Evolutionary conservation across 2,888 invertebrate species (phyloP), one percentile per base, ranked within the genome.

Genomic region (Nudaria mundana): DNA sequence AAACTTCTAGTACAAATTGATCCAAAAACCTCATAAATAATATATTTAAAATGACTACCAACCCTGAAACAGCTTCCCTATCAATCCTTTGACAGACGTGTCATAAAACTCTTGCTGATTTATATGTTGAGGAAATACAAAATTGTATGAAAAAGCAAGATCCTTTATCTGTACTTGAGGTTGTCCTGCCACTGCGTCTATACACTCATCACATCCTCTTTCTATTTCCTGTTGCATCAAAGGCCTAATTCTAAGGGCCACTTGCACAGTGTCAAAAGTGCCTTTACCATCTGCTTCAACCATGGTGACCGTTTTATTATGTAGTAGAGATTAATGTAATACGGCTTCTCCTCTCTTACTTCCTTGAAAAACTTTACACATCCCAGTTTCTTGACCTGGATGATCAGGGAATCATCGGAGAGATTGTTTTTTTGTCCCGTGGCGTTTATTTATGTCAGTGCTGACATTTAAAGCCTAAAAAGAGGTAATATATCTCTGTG

Each of bases 181-280:
- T 40, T 91, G 86, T 0, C 91, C 91, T 0, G 90, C 68, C 1
- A 93, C 87, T 1, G 93, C 92, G 13, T 93, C 91, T 5, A 97
- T 85, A 47, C 95, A 94, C 42, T 91, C 89, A 42, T 93, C 91
- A 61, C 95, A 97, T 0, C 96, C 96, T 59, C 93, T 91, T 0
- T 91, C 90, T 0, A 90, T 74, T 80, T 97, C 97, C 15, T 89
- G 92, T 23, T 88, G 83, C 30, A 96, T 93, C 37, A 97, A 78
- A 0, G 97, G 97, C 36, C 97, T 90, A 14, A 97, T 93, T 26
- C 97, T 83, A 0, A 97, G 81, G 0, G 97, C 97, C 25, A 97
- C 97, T 70, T 93, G 91, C 0, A 95, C 94, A 1, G 91, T 90
- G 47, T 90, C 90, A 49, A 86, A 73, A 1, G 79, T 69, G 25